Evolutionary conservation across 2,797 vertebrate genomes (phyloP).

Genomic region (Rhinogobio ventralis): DNA sequence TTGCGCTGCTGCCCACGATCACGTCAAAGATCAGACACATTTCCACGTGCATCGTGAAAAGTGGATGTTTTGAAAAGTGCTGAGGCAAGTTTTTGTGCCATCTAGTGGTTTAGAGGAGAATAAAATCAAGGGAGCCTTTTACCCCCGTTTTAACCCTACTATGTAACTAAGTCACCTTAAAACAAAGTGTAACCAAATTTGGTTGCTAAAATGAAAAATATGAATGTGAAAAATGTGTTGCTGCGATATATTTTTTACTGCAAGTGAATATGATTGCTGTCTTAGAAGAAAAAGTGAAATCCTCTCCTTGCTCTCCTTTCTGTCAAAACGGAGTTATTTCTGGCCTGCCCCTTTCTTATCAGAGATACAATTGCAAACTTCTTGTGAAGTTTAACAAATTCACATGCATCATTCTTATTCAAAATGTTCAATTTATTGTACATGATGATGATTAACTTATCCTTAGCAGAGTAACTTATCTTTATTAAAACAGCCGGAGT

Average conservation of each 20-base stretch:
- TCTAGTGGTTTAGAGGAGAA: too few relatives aligned
- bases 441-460: not conserved
- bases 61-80: too few relatives aligned
- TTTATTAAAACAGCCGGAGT: not conserved
- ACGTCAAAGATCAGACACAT: too few relatives aligned
- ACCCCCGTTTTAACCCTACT: too few relatives aligned
- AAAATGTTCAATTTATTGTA: not conserved
- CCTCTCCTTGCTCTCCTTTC: too few relatives aligned
- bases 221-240: not conserved
- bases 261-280: not conserved
- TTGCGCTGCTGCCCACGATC: too few relatives aligned
- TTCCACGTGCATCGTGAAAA: too few relatives aligned
- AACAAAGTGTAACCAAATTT: not conserved
- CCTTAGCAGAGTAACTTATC: not conserved
- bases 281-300: not conserved
- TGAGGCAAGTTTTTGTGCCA: too few relatives aligned
- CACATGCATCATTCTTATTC: not conserved
- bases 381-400: not conserved
- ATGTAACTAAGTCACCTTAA: too few relatives aligned
- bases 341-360: not conserved
- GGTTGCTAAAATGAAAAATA: not conserved
- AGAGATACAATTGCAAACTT: not conserved
- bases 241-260: not conserved
- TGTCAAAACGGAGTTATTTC: constrained; percentile 3
- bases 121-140: too few relatives aligned